These are phyloP conservation scores for Meriones unguiculatus DNA, from an alignment of 2,113 vertebrate species.

Conservation along the genomic window DNA sequence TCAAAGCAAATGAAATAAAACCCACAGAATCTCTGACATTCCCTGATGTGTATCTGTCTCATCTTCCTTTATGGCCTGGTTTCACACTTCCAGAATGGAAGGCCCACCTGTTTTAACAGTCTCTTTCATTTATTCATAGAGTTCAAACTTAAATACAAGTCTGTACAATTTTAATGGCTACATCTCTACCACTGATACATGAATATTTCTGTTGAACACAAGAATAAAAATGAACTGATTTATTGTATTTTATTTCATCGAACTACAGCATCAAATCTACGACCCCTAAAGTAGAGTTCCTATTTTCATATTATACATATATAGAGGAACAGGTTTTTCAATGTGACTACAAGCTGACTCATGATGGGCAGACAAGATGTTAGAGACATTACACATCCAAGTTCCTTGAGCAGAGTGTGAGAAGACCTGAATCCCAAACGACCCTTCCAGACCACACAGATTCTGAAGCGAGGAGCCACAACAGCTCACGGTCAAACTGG, in stretches of 20 bases:
- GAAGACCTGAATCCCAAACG: slow-evolving; percentile 75
- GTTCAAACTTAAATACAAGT: not conserved
- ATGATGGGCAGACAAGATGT: slow-evolving; percentile 81
- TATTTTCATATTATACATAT: slow-evolving; percentile 45
- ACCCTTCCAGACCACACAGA: slow-evolving; percentile 63
- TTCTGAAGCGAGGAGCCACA: slow-evolving; percentile 68
- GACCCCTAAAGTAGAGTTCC: not conserved
- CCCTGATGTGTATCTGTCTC: no score
- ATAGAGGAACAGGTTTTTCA: slow-evolving; percentile 45
- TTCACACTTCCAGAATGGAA: not conserved
- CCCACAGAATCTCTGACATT: not conserved
- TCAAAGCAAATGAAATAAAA: not conserved
- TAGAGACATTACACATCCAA: slow-evolving; percentile 77
- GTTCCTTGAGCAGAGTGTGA: slow-evolving; percentile 74
- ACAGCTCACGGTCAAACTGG: slow-evolving; percentile 59
- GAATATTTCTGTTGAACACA: not conserved
- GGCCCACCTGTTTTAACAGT: not conserved
- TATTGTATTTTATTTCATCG: not conserved
- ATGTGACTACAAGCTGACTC: slow-evolving; percentile 71
- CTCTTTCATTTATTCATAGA: not conserved
- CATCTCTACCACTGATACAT: not conserved
- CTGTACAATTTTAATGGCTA: not conserved
- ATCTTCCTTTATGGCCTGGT: not conserved
- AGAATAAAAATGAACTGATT: slow-evolving; percentile 33
- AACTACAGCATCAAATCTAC: not conserved